Base-by-base conservation (phyloP, 2,113 vertebrate genomes). In the Galeopterus variegatus region DNA sequence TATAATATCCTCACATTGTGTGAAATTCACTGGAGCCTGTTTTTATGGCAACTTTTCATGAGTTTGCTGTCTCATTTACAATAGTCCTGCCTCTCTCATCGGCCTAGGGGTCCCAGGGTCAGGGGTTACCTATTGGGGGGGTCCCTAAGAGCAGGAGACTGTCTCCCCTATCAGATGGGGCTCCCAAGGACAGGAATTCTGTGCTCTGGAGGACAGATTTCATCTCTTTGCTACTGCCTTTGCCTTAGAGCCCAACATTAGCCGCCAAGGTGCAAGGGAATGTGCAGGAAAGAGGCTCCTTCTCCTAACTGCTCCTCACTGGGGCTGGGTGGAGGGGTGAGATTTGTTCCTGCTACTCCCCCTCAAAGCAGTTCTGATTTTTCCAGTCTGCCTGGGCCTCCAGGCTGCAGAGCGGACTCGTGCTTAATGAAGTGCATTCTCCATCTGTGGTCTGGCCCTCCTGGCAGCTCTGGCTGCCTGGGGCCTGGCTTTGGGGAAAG, bases 401-500 rank as follows among this genome's bases (percentile, higher is more conserved):
- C 88, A 90, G 97, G 96, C 97, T 93, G 96, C 76, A 64, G 69
- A 91, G 89, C 9, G 23, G 96, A 82, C 92, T 97, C 81, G 58
- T 97, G 97, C 97, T 98, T 98, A 94, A 52, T 89, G 97, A 98
- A 98, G 98, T 98, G 64, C 97, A 83, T 80, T 98, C 84, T 33
- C 98, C 98, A 98, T 99, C 98, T 99, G 98, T 97, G 98, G 98
- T 98, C 98, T 98, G 92, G 98, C 94, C 95, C 93, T 93, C 97
- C 95, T 98, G 98, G 98, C 98, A 98, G 98, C 97, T 96, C 94
- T 97, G 98, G 97, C 97, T 98, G 96, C 97, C 97, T 94, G 98
- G 88, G 97, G 97, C 96, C 97, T 97, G 94, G 89, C 96, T 96
- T 33, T 96, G 96, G 98, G 98, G 96, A 94, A 97, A 98, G 96